Base-by-base conservation (phyloP, 2,888 invertebrate species). In the Drosophila mayaguana region DNA sequence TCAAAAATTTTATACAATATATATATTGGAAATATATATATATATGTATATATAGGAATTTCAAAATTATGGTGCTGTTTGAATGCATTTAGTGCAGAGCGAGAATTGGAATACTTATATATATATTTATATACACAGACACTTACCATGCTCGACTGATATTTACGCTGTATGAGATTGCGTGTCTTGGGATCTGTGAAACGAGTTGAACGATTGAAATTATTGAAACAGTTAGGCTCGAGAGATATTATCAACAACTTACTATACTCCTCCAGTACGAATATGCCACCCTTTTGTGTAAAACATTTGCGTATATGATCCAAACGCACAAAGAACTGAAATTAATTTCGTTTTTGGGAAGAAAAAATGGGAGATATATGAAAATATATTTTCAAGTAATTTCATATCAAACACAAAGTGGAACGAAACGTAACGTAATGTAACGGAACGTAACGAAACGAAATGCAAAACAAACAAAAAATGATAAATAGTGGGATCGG, bases 201-300 rank as follows among this genome's bases (percentile, higher is more conserved):
- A 6, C 12, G 3, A 22, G 22, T 20, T 36, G 25, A 55, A 32
- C 14, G 6, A 34, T 9, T 34, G 16, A 28, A 32, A 14, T 32
- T 25, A 50, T 36, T 20, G 25, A 18, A 61, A 36, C 42, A 28
- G 7, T 14, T 45, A 3, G 22, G 14, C 7, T 14, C 20, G 20
- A 20, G 12, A 6, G 14, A 22, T 45, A 16, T 38, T 14, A 12
- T 12, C 22, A 7, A 6, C 20, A 18, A 97, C 98, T 98, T 95
- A 99, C 99, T 99, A 94, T 97, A 99, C 96, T 99, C 99, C 95
- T 99, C 99, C 93, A 99, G 95, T 92, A 99, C 97, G 95, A 99
- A 99, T 94, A 99, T 97, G 93, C 98, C 98, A 93, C 99, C 99
- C 94, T 98, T 99, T 94, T 98, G 98, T 73, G 99, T 99, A 94